Evolutionary conservation across 2,113 vertebrate species (phyloP).

Genomic region (Phaethon lepturus): DNA sequence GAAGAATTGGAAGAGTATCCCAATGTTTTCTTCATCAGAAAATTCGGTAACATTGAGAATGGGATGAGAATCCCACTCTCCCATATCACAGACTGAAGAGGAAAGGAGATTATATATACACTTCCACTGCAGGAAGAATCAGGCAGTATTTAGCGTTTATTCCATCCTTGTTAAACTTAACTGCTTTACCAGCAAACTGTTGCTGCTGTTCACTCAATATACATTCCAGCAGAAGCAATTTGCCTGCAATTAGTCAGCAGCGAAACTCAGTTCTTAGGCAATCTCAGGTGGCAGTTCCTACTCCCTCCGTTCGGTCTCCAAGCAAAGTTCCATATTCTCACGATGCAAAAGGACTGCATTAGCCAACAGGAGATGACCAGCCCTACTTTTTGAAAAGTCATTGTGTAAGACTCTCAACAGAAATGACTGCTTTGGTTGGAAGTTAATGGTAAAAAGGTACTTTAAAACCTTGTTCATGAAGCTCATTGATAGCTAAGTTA

Average conservation of each 20-base stretch:
- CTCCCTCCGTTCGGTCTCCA: not conserved
- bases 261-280: not conserved
- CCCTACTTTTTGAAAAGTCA: not conserved
- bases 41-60: not conserved
- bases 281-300: not conserved
- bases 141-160: not conserved
- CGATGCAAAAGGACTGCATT: not conserved
- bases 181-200: not conserved
- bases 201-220: not conserved
- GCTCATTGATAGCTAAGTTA: not conserved
- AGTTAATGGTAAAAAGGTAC: not conserved
- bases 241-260: constrained; percentile 33
- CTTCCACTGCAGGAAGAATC: not conserved
- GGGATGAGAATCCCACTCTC: not conserved
- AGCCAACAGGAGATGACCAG: not conserved
- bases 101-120: rapidly evolving
- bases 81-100: not conserved
- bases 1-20: not conserved
- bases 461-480: not conserved
- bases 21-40: not conserved
- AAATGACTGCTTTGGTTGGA: not conserved
- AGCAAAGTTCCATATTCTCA: not conserved
- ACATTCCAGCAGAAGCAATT: not conserved
- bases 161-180: not conserved
- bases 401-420: not conserved